phyloP scores from a whole-genome alignment of 2,113 vertebrate species.

The Forbesichthys papilliferus region DNA sequence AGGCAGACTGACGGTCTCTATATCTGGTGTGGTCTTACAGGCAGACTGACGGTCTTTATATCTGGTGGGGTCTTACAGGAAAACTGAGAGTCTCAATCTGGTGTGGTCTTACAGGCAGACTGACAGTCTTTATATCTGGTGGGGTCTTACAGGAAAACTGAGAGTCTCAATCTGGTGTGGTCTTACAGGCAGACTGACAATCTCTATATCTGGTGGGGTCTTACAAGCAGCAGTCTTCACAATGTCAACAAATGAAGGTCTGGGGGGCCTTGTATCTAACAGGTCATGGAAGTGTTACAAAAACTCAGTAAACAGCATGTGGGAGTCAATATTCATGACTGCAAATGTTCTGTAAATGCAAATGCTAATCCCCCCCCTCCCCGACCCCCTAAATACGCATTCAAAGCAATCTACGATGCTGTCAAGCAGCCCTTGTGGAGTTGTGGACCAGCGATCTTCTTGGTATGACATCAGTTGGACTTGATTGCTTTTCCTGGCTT shows the following conservation, averaged over 20 bases:
- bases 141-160: no score
- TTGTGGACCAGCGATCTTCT: constrained; percentile 49
- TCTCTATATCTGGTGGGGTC: constrained; percentile 15
- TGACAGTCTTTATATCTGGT: constrained; percentile 1
- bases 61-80: constrained; percentile 26
- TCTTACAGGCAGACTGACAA: no score
- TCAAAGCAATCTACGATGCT: constrained; percentile 47
- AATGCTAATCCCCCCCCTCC: constrained; percentile 4
- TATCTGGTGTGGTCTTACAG: constrained; percentile 28
- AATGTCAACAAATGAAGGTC: constrained; percentile 39
- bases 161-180: no score
- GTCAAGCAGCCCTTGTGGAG: constrained; percentile 54
- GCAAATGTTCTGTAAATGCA: constrained; percentile 42
- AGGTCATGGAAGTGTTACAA: no score
- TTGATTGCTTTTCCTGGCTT: constrained; percentile 52
- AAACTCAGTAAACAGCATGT: constrained; percentile 27
- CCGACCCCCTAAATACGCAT: constrained; percentile 12
- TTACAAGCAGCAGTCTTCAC: constrained; percentile 37
- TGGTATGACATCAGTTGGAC: constrained; percentile 61
- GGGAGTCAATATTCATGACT: constrained; percentile 15
- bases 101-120: constrained; percentile 25
- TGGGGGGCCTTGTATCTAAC: not conserved
- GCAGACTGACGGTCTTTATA: constrained; percentile 18
- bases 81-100: not conserved
- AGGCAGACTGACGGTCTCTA: not conserved